Evolutionary conservation across 2,888 invertebrate genomes (phyloP), one percentile per base, ranked within the genome.

Genomic region (Epicampocera succincta): DNA sequence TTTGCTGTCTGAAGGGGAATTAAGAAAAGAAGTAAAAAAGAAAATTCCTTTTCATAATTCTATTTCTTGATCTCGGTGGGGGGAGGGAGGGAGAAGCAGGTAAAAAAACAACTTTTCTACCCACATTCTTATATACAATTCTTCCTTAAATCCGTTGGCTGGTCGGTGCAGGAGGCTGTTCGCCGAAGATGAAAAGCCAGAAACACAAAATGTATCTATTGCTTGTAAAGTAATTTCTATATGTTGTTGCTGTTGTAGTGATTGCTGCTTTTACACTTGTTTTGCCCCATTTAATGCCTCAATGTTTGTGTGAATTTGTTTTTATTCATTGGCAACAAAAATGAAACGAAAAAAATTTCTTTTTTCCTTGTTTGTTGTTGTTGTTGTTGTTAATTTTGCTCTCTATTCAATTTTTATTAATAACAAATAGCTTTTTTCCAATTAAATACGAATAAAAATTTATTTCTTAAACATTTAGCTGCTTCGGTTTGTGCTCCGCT

Each of bases 201-300:
- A 52, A 69, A 38, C 17, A 38, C 25, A 65, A 74, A 66, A 60
- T 75, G 42, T 75, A 68, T 73, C 72, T 79, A 79, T 72, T 79
- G 78, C 60, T 73, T 79, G 72, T 73, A 66, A 58, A 46, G 54
- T 40, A 61, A 63, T 66, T 78, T 38, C 21, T 15, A n/a, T 46
- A 25, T 48, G 21, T 48, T 48, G 15, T 52, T 72, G 19, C 21
- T 72, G 13, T 42, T 68, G 40, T 42, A 9, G 33, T 33, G 1
- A 9, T 38, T 56, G 44, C 29, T 38, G 0, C 12, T 42, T 9
- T 9, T 17, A 25, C n/a, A 12, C 38, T 40, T 33, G 8, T 19
- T 46, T 56, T 52, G 48, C 29, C 48, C 40, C 66, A 66, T 40
- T 17, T 58, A 60, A 17, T 68, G 44, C 58, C 68, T 61, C 15